Evolutionary conservation across 2,797 vertebrate species (phyloP), one percentile per base, ranked within the genome.

Genomic region (Coccyzus lansbergi): DNA sequence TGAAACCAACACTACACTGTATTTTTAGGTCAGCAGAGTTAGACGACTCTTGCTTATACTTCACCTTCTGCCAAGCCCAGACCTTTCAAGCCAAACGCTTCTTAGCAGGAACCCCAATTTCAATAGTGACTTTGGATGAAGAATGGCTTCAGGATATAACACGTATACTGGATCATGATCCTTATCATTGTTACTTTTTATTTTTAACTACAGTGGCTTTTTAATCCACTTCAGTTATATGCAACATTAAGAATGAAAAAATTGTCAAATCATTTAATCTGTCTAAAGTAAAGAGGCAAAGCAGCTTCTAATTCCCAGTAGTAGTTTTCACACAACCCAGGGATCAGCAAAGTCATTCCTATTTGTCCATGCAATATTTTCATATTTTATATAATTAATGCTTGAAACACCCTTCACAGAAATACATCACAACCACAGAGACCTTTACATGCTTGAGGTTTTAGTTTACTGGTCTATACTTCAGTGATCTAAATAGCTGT

Each of bases 141-240:
- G 63, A 86, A 91, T 33, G 42, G 44, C 64, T 88, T 83, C 59
- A 60, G 87, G 13, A 55, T 79, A 31, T 71, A 88, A 60, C 10
- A 44, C 33, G 53, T 72, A 67, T 24, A 84, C 8, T 51, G 42
- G 59, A 89, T 75, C 51, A 75, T 7, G 34, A 78, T 60, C 65
- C 55, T 82, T 83, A 44, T 78, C 69, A 88, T 36, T 82, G 74
- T 70, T 90, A 72, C 63, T 75, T 86, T 91, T 85, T 59, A 79
- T 65, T 92, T 94, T 77, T 83, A 92, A 93, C 69, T 88, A 53
- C 48, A 72, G 49, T 38, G 89, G 63, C 52, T 79, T 82, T 91
- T 92, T 93, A 94, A 95, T 93, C 91, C 84, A 89, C 58, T 91
- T 92, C 63, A 82, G 92, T 94, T 96, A 84, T 18, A 91, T 17